Conservation (phyloP, 1,140 invertebrate species). For the Acromyrmex charruanus region DNA sequence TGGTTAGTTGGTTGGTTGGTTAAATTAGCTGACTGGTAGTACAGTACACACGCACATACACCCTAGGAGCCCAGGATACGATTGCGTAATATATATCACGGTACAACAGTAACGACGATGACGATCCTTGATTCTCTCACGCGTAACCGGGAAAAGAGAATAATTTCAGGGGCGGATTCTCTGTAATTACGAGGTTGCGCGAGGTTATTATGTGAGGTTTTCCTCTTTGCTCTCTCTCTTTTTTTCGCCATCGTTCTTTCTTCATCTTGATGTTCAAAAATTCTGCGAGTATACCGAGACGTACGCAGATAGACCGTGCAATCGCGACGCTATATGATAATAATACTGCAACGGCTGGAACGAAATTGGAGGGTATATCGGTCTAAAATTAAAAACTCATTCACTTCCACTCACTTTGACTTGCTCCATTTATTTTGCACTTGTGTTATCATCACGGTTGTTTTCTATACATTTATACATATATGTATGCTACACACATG, state of each 20-base stretch:
- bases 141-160: constrained; percentile 44
- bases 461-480: not conserved
- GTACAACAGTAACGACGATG: not conserved
- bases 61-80: constrained; percentile 55
- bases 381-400: constrained; percentile 46
- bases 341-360: not conserved
- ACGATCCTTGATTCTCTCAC: constrained; percentile 56
- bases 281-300: not conserved
- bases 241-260: constrained; percentile 27
- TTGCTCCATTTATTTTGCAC: constrained; percentile 18
- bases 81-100: constrained; percentile 63
- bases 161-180: constrained; percentile 32
- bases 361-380: not conserved
- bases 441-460: not conserved
- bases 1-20: not conserved
- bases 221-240: constrained; percentile 8
- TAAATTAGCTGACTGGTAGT: not conserved
- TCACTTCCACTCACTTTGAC: constrained; percentile 2
- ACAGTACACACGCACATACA: constrained; percentile 33
- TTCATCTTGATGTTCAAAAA: constrained; percentile 12
- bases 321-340: constrained; percentile 27
- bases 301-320: not conserved
- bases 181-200: constrained; percentile 23
- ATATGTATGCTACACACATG: too few species aligned
- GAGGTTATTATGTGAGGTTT: constrained; percentile 23